Conservation (phyloP, 2,888 invertebrate genomes). For the Lissonota sp. region DNA sequence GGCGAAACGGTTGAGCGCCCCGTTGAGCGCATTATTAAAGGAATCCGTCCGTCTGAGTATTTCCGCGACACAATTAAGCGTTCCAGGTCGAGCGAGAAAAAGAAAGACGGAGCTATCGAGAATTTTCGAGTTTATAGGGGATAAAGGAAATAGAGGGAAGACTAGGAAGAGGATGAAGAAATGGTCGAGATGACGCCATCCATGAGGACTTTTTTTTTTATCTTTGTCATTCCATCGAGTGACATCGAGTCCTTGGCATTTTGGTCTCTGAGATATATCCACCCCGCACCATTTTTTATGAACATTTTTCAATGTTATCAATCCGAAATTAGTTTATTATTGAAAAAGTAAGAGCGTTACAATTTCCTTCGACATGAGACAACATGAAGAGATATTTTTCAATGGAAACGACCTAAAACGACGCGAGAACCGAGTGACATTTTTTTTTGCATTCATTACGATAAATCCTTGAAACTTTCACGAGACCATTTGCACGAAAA, state of each 20-base stretch:
- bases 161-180: constrained; percentile 18
- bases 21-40: constrained; percentile 79
- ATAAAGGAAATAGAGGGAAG: constrained; percentile 26
- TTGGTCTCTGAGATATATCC: background rate
- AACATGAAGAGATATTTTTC: background rate
- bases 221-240: no score
- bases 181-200: constrained; percentile 40
- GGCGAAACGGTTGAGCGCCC: constrained; percentile 73
- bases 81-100: constrained; percentile 67
- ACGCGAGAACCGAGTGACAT: no score
- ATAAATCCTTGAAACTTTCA: background rate
- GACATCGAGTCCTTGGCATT: background rate
- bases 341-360: background rate
- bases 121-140: no score
- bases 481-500: background rate
- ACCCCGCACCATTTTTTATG: background rate
- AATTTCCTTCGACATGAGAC: background rate
- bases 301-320: background rate
- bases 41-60: constrained; percentile 81
- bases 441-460: no score
- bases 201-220: no score
- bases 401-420: no score
- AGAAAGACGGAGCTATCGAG: no score
- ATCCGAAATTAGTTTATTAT: background rate
- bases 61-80: constrained; percentile 79